Evolutionary conservation across 2,888 invertebrate genomes (phyloP), one percentile per base, ranked within the genome.

Genomic region (Siphlonurus alternatus): DNA sequence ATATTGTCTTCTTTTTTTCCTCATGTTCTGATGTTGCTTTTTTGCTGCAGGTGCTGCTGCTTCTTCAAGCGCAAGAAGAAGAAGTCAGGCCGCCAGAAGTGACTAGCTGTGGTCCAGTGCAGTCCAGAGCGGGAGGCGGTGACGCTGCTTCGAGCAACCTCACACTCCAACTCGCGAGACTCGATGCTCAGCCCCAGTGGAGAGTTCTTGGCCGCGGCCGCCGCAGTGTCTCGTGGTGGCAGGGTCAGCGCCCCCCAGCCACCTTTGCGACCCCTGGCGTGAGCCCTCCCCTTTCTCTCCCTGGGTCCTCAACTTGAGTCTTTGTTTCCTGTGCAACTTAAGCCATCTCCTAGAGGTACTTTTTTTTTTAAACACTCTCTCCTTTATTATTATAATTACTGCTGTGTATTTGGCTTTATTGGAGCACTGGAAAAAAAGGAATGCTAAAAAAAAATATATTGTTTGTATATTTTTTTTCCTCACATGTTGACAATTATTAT

Each of bases 61-160:
- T 97, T 96, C 86, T 93, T 94, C 85, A 93, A 94, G 81, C 88
- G 94, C 79, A 95, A 94, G 90, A 95, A 95, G 91, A 96, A 96
- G 88, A 94, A 95, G 87, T 88, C 88, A 76, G 85, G 87, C 70
- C 86, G 89, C 75, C 87, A 88, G 80, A 90, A 90, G 86, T 90
- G 89, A 90, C 89, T 88, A 86, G 86, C 82, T 74, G 80, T 81
- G 76, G 80, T 81, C 72, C 80, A 82, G 76, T 81, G 82, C 76
- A 81, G 81, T 75, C 81, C 82, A 72, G 83, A 82, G 76, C 79
- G 82, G 73, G 82, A 82, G 73, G 82, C 81, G 69, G 82, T 82
- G 66, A 83, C 81, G 66, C 75, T 83, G 73, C 76, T 83, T 69
- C 80, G 81, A 71, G 81, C 82, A 71, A 82, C 82, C 72, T 81